Conservation (phyloP, 2,888 invertebrate species). For the Macrophya annulata region DNA sequence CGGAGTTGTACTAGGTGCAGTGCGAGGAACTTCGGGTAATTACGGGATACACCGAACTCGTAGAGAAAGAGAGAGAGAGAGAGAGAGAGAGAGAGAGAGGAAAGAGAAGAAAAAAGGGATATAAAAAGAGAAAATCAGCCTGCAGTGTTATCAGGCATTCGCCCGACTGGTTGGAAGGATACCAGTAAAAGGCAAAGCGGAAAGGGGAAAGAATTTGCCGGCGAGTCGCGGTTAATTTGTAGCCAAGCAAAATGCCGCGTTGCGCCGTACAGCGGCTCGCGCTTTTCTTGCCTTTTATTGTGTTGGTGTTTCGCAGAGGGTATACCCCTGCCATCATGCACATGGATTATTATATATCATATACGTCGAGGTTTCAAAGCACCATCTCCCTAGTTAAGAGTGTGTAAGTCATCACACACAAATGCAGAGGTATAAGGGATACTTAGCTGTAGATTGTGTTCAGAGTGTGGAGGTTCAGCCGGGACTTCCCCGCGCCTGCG, state of each 20-base stretch:
- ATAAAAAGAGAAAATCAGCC: conserved; percentile 33
- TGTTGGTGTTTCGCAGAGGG: background rate
- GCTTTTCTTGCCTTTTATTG: background rate
- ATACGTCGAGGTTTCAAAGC: background rate
- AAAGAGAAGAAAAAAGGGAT: conserved; percentile 38
- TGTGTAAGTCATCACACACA: background rate
- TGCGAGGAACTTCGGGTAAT: conserved; percentile 13
- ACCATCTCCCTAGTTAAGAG: background rate
- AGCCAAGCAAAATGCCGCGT: conserved; percentile 47
- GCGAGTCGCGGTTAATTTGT: conserved; percentile 63
- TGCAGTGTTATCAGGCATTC: conserved; percentile 47
- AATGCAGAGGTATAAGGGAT: background rate
- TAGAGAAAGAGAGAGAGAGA: background rate
- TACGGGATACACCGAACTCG: conserved; percentile 52
- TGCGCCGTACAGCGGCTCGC: background rate
- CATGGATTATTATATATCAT: background rate
- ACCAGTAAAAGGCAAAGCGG: conserved; percentile 35
- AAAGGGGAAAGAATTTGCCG: conserved; percentile 57
- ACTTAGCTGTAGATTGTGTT: conserved; percentile 14
- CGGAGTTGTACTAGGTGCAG: background rate
- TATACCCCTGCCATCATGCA: background rate
- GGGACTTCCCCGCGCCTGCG: conserved; percentile 59
- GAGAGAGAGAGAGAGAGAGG: conserved; percentile 36
- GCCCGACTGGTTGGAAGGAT: conserved; percentile 7
- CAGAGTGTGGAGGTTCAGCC: conserved; percentile 28